These are phyloP conservation scores for Tauraco erythrolophus DNA, from an alignment of 2,113 vertebrate species.

Conservation along the genomic window DNA sequence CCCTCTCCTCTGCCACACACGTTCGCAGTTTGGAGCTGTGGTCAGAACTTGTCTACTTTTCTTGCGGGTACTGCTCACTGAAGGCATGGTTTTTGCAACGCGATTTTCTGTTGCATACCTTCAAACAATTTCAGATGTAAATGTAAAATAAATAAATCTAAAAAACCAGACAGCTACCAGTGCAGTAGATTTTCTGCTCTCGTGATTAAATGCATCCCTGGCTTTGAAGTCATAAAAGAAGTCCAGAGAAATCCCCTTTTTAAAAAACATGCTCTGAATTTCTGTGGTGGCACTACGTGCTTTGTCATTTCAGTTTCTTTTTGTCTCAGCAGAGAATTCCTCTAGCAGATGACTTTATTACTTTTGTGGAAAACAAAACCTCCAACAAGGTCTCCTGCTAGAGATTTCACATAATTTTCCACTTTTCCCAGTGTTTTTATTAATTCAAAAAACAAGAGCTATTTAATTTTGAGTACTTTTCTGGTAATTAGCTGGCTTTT, in stretches of 20 bases:
- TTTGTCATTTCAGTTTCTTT: conserved; percentile 1
- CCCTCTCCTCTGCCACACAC: neutral
- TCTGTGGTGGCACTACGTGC: neutral
- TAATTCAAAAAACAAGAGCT: neutral
- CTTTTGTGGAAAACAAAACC: neutral
- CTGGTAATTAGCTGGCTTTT: neutral
- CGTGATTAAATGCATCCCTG: neutral
- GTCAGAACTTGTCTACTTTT: neutral
- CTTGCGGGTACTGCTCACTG: neutral
- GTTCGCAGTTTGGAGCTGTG: neutral
- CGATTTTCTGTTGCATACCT: neutral
- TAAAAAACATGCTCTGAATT: neutral
- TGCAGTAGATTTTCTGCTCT: neutral
- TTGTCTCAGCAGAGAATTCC: neutral
- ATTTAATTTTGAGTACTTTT: neutral
- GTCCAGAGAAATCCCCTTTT: neutral
- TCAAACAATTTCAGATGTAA: neutral
- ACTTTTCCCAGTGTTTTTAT: neutral
- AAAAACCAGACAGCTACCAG: neutral
- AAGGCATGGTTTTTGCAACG: neutral
- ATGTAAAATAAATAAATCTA: neutral
- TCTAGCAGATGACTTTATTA: neutral
- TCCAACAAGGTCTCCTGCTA: neutral
- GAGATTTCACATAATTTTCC: neutral
- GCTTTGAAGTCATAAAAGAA: neutral